Evolutionary conservation across 2,113 vertebrate species (phyloP).

Genomic region (Colius striatus): DNA sequence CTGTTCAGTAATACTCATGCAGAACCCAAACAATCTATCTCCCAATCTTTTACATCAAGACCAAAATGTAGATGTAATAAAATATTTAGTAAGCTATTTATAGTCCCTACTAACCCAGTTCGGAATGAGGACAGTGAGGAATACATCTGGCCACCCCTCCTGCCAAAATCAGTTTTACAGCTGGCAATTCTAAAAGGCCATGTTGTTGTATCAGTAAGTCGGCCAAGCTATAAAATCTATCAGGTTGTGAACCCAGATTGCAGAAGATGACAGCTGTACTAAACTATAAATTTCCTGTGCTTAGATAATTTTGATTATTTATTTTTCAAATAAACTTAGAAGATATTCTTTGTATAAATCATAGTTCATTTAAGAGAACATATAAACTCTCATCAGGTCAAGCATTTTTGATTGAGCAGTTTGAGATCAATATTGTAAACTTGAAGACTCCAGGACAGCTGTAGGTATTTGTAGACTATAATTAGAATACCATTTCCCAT

Average conservation of each 20-base stretch:
- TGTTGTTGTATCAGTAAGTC: background rate
- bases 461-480: background rate
- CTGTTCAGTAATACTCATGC: background rate
- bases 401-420: background rate
- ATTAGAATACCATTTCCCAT: background rate
- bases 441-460: background rate
- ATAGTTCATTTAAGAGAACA: background rate
- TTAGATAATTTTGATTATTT: conserved; percentile 11
- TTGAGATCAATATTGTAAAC: background rate
- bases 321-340: background rate
- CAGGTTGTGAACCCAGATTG: background rate
- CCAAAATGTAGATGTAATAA: background rate
- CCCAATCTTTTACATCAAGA: background rate
- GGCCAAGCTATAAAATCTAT: background rate
- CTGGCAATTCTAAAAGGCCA: conserved; percentile 1
- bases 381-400: background rate
- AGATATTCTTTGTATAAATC: background rate
- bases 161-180: conserved; percentile 29
- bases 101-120: background rate
- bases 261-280: background rate
- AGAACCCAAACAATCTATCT: background rate
- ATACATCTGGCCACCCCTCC: conserved; percentile 15
- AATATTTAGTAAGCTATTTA: conserved; percentile 41
- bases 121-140: conserved; percentile 1
- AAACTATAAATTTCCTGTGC: background rate